phyloP scores from a whole-genome alignment of 2,797 vertebrate genomes.

The Sebastes glaucus region DNA sequence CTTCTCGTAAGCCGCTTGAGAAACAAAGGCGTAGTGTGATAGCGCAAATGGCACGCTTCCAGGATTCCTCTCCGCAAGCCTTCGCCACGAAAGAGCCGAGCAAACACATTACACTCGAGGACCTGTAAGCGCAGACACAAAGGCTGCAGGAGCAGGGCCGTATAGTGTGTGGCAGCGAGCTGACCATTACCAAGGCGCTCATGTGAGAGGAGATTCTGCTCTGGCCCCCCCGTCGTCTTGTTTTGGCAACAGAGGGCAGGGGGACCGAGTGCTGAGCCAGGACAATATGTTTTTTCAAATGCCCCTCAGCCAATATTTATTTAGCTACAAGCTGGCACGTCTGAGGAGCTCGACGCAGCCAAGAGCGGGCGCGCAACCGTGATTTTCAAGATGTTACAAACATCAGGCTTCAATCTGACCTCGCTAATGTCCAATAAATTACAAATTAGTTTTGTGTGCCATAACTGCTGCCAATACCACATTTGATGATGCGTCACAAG shows the following conservation, averaged over 20 bases:
- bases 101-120: constrained; percentile 38
- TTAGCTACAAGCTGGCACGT: constrained; percentile 78
- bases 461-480: constrained; percentile 23
- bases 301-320: constrained; percentile 79
- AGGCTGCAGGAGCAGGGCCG: constrained; percentile 39
- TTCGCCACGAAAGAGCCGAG: constrained; percentile 36
- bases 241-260: constrained; percentile 73
- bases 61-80: constrained; percentile 49
- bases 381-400: constrained; percentile 61
- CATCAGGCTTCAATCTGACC: constrained; percentile 61
- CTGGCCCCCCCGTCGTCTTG: constrained; percentile 64
- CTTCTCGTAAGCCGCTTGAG: constrained; percentile 42
- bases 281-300: constrained; percentile 83
- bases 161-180: constrained; percentile 16
- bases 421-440: constrained; percentile 45
- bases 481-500: constrained; percentile 16
- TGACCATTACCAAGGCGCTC: constrained; percentile 63
- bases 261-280: constrained; percentile 68
- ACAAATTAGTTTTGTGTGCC: constrained; percentile 26
- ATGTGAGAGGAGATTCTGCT: constrained; percentile 67
- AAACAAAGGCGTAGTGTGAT: constrained; percentile 74
- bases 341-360: constrained; percentile 57
- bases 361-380: constrained; percentile 44
- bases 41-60: constrained; percentile 50
- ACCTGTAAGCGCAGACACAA: constrained; percentile 54